Evolutionary conservation across 2,113 vertebrate genomes (phyloP), one percentile per base, ranked within the genome.

Genomic region (Dasyprocta punctata): DNA sequence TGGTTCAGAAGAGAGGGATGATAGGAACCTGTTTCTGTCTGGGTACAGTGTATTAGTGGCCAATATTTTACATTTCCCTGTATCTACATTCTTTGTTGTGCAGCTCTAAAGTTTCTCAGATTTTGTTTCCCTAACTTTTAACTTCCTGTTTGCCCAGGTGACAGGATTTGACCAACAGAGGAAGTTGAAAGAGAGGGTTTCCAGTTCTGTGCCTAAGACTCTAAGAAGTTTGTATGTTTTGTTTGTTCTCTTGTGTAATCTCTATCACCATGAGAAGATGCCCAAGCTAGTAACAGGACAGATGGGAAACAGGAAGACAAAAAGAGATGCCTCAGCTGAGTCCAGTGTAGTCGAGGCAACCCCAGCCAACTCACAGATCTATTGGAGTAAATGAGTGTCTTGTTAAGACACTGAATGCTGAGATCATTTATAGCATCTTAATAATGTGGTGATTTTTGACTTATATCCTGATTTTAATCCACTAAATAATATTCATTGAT

Each of bases 401-500:
- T 90, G 77, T 54, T 47, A 82, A 95, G 60, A 0, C 52, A 78
- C 7, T 41, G 47, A 89, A 11, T 33, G 30, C 26, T 58, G 81
- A 6, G 19, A 60, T 56, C 16, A 78, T 71, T 88, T n/a, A 38
- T 30, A 89, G n/a, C 3, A 24, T 20, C 47, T 26, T 87, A 77
- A 56, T 85, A 86, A 1, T n/a, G 9, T 69, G 52, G 24, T 41
- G 24, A 26, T 44, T 75, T 69, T 11, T 78, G 86, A 61, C 58
- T 26, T 58, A 95, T 7, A 60, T 8, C 47, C 36, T 80, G 5
- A 11, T 9, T 49, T 95, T 65, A 61, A 44, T 86, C 33, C 28
- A 81, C 49, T 95, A 14, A 89, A 56, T 90, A 86, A 69, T 41
- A 83, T 26, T 60, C 63, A 49, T 90, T 90, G 81, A 44, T 73